These are phyloP conservation scores for Bimastos eiseni DNA, from an alignment of 2,888 invertebrate species.

Conservation along the genomic window DNA sequence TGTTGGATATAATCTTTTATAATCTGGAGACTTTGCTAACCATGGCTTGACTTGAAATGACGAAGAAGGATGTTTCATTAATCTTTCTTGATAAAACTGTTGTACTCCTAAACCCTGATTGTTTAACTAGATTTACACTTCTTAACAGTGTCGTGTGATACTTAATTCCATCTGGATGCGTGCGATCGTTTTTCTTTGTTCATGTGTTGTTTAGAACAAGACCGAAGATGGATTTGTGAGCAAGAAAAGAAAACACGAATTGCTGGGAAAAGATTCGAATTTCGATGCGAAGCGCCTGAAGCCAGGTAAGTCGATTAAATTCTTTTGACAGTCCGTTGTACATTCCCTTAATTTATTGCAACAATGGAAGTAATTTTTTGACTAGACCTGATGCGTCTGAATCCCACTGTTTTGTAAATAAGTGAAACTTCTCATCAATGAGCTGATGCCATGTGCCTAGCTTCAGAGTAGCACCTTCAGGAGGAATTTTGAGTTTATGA, in stretches of 20 bases:
- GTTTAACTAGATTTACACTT: background rate
- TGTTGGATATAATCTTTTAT: background rate
- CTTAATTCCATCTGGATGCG: no score
- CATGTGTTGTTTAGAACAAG: background rate
- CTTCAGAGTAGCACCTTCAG: no score
- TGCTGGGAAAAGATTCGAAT: conserved; percentile 7
- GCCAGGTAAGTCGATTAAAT: background rate
- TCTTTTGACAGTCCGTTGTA: background rate
- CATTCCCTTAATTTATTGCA: no score
- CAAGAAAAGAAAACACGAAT: conserved; percentile 26
- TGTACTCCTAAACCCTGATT: background rate
- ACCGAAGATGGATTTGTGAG: background rate
- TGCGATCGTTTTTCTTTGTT: background rate
- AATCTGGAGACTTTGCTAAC: background rate
- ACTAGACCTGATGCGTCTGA: no score
- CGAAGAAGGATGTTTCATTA: background rate
- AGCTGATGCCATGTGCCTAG: no score
- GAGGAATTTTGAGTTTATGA: no score
- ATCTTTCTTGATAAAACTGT: background rate
- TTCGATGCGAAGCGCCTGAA: background rate
- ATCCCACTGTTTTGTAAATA: no score
- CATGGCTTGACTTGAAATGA: background rate
- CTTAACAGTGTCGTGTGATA: background rate
- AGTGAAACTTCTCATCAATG: no score
- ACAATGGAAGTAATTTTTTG: no score